phyloP scores from a whole-genome alignment of 2,113 vertebrate genomes.

The Bubo blakistoni region DNA sequence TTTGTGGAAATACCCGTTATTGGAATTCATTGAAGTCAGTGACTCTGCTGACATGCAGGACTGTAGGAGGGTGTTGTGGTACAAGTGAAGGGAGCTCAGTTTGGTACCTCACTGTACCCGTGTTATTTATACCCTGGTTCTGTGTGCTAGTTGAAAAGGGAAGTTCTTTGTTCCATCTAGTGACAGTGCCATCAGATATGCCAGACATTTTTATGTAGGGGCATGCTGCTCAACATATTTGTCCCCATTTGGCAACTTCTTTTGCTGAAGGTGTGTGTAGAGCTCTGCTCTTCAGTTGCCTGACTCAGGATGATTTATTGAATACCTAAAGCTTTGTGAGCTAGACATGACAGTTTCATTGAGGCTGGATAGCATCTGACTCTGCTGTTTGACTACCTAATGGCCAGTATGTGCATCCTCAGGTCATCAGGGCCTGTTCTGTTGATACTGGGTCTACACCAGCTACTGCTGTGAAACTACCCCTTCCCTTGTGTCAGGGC shows the following conservation, averaged over 20 bases:
- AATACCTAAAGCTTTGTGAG: not conserved
- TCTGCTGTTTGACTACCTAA: not conserved
- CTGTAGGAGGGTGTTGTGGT: not conserved
- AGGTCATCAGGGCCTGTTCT: not conserved
- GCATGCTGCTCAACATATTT: not conserved
- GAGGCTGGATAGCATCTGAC: not conserved
- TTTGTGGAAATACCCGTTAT: not conserved
- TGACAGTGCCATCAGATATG: not conserved
- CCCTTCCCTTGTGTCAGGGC: not conserved
- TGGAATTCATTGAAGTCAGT: not conserved
- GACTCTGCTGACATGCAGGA: not conserved
- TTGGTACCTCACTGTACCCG: not conserved
- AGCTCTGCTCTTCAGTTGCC: not conserved
- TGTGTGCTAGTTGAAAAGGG: not conserved
- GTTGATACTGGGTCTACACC: not conserved
- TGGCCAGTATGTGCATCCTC: accelerated
- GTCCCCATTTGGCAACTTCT: not conserved
- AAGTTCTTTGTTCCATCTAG: not conserved
- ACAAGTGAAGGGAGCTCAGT: not conserved
- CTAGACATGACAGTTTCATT: not conserved
- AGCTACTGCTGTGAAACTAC: not conserved
- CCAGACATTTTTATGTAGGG: not conserved
- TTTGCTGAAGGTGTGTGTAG: not conserved
- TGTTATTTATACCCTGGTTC: not conserved
- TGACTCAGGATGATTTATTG: not conserved